Conservation (phyloP, 2,888 invertebrate genomes). For the Diadegma fenestrale region DNA sequence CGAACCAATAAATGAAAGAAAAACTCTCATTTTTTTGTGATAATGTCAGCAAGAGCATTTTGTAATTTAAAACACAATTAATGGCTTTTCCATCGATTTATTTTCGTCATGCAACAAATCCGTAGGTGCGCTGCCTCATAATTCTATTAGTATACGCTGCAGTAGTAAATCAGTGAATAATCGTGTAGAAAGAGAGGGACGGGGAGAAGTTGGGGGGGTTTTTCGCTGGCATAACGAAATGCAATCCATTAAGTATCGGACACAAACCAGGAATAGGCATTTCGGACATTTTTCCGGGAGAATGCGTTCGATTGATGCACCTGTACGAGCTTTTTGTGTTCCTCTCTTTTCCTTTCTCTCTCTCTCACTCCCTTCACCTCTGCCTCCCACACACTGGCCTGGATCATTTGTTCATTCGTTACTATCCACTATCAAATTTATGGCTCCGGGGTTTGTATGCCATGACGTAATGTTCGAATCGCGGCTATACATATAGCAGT, state of each 20-base stretch:
- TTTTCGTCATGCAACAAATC: not conserved
- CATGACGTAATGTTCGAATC: slow-evolving; percentile 49
- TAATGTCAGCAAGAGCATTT: not conserved
- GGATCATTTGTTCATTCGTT: slow-evolving; percentile 3
- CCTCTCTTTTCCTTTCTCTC: not conserved
- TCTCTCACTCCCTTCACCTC: not conserved
- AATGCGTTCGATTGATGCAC: slow-evolving; percentile 65
- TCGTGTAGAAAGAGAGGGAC: not conserved
- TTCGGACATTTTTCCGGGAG: slow-evolving; percentile 63
- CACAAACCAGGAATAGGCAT: slow-evolving; percentile 36
- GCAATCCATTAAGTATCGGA: slow-evolving; percentile 65
- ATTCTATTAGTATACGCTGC: slow-evolving; percentile 39
- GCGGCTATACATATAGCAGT: not conserved
- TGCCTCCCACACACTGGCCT: not conserved
- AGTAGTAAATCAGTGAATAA: slow-evolving; percentile 47
- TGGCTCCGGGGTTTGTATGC: slow-evolving; percentile 38
- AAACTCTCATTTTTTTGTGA: not conserved
- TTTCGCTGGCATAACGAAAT: slow-evolving; percentile 30
- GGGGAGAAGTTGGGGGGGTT: not conserved
- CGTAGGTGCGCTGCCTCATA: slow-evolving; percentile 19
- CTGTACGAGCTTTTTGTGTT: slow-evolving; percentile 51
- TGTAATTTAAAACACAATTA: not conserved
- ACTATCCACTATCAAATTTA: slow-evolving; percentile 53
- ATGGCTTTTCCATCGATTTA: not conserved
- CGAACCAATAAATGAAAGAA: not conserved